A percentile compares a stretch with the other conserved stretches of the same genome.
These are phyloP conservation scores for human (Homo sapiens) DNA, from an alignment of 2,113 vertebrate species.

Conservation along the genomic window DNA sequence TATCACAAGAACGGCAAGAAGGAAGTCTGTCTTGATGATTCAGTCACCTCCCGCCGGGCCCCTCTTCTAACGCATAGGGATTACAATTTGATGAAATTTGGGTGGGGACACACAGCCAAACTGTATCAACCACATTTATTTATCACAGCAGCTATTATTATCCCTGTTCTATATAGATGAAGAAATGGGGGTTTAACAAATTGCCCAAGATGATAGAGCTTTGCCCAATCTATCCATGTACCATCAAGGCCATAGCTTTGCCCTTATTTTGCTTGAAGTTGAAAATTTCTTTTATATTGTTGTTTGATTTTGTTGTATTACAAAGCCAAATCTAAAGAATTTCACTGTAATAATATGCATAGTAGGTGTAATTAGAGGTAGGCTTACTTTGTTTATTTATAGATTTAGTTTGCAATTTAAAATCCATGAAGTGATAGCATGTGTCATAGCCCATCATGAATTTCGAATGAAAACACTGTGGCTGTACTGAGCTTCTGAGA, in stretches of 20 bases:
- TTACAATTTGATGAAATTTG: too few relatives aligned
- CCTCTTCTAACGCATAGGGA: too few relatives aligned
- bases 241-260: fast-evolving
- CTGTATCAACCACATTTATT: not conserved
- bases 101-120: too few relatives aligned
- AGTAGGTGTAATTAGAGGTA: not conserved
- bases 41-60: too few relatives aligned
- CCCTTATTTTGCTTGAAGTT: not conserved
- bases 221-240: fast-evolving
- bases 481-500: not conserved
- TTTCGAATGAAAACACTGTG: not conserved
- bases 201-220: fast-evolving
- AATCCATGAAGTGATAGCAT: not conserved
- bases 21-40: too few relatives aligned
- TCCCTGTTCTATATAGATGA: not conserved
- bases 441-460: not conserved
- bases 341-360: fast-evolving
- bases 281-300: not conserved
- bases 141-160: fast-evolving
- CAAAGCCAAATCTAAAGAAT: not conserved
- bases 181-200: too few relatives aligned
- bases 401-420: not conserved
- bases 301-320: not conserved
- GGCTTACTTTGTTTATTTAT: not conserved
- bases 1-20: too few relatives aligned